Evolutionary conservation across 2,888 invertebrate species (phyloP).

Genomic region (Eupithecia abbreviata): DNA sequence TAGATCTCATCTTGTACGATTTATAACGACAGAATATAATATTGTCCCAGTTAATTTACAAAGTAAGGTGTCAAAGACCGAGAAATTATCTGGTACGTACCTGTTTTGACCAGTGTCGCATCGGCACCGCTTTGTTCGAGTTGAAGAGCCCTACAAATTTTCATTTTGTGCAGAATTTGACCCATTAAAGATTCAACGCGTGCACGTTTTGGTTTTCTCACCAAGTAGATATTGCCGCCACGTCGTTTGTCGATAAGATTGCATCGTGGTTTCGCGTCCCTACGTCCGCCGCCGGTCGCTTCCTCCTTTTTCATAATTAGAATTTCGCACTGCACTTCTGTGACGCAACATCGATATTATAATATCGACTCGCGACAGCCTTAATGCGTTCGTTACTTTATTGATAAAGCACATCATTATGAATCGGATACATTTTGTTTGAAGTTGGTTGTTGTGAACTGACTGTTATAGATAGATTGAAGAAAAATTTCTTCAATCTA

Average conservation of each 20-base stretch:
- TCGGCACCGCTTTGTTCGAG: conserved; percentile 31
- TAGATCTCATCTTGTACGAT: not conserved
- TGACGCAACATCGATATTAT: conserved; percentile 49
- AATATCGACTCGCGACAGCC: conserved; percentile 39
- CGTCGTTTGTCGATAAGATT: conserved; percentile 64
- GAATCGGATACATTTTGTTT: not conserved
- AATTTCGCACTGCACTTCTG: conserved; percentile 68
- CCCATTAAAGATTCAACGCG: conserved; percentile 66
- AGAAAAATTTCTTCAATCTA: no score
- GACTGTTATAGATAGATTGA: not conserved
- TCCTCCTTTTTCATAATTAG: conserved; percentile 76
- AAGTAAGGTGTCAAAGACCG: conserved; percentile 25
- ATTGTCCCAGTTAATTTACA: conserved; percentile 11
- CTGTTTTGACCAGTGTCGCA: conserved; percentile 20
- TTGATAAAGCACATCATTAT: conserved; percentile 37
- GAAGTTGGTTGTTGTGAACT: not conserved
- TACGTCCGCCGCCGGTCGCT: conserved; percentile 69
- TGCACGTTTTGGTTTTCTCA: conserved; percentile 72
- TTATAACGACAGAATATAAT: not conserved
- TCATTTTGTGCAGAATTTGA: conserved; percentile 55
- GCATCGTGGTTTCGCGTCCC: conserved; percentile 71
- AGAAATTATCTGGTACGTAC: conserved; percentile 23
- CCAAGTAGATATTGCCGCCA: conserved; percentile 50
- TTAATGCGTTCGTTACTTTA: conserved; percentile 45
- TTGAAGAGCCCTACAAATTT: conserved; percentile 32